Evolutionary conservation across 2,888 invertebrate genomes (phyloP), one percentile per base, ranked within the genome.

Genomic region (Pseudococcus viburni): DNA sequence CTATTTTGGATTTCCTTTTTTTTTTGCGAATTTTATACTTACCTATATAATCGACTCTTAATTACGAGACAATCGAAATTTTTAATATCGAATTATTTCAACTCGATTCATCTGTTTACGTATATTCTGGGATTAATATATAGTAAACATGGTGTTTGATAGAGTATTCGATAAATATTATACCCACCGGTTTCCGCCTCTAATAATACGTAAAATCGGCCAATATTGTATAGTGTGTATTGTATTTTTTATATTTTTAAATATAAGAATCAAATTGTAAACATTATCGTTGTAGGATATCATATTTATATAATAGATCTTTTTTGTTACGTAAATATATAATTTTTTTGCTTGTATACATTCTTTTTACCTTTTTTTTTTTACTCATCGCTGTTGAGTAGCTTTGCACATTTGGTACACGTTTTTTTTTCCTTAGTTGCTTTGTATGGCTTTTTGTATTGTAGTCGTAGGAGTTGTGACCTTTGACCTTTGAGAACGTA

Each of bases 311-410:
- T 33, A 19, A 51, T 64, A 86, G n/a, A 51, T 86, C 11, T 55
- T 68, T 86, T 86, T 86, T 86, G 85, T 86, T 86, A 86, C 85
- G 77, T 86, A 59, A 86, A 86, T 55, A 86, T 86, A 86, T 86
- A 86, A 86, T 68, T 86, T 55, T 55, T 86, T 86, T 86, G 39
- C 39, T 64, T 42, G 39, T 86, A 42, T 42, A 77, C 33, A 42
- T 64, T 86, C 17, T 64, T 51, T 51, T 51, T 46, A 11, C 46
- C 39, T 68, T 86, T 86, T 59, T 68, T 64, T 19, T 68, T 86
- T 86, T 68, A 33, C 22, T 85, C 17, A 26, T 77, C 15, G 17
- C 51, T 77, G 22, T 7, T 19, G 19, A 8, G 64, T 64, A 26
- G 39, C 15, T 77, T 77, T 39, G 77, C 77, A 17, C 77, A 64